Conservation (phyloP, 2,113 vertebrate species). For the Centrocercus urophasianus region DNA sequence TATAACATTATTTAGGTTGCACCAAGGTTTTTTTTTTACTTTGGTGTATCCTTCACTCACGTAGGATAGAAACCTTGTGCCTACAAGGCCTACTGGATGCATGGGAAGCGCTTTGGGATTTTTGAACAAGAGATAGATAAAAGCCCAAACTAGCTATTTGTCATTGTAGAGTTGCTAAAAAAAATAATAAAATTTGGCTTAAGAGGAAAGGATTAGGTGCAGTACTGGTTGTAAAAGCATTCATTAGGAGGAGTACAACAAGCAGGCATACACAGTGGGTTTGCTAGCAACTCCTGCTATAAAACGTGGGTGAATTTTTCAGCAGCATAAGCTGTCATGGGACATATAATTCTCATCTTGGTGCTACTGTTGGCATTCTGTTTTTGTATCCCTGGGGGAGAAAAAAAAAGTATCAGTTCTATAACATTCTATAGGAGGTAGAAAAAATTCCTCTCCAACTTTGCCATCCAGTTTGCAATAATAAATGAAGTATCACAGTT, state of each 20-base stretch:
- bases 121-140: background rate
- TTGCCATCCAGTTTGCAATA: constrained; percentile 42
- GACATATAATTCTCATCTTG: background rate
- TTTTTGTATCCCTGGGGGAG: background rate
- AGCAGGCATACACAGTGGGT: background rate
- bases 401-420: background rate
- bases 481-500: constrained; percentile 63
- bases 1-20: background rate
- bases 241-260: constrained; percentile 18
- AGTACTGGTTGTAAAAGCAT: background rate
- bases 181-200: constrained; percentile 3
- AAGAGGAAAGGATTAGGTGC: background rate
- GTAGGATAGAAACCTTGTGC: background rate
- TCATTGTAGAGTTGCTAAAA: background rate
- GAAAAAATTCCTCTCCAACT: background rate
- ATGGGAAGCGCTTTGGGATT: background rate
- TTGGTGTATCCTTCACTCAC: background rate
- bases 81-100: background rate
- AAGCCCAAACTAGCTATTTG: background rate
- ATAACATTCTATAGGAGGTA: background rate
- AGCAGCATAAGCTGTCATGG: background rate
- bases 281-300: constrained; percentile 11
- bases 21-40: background rate
- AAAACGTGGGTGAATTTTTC: constrained; percentile 10
- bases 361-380: constrained; percentile 2